A percentile compares a stretch with the other conserved stretches of the same genome.
phyloP scores from a whole-genome alignment of 2,888 invertebrate species.

The Phaonia tiefii region DNA sequence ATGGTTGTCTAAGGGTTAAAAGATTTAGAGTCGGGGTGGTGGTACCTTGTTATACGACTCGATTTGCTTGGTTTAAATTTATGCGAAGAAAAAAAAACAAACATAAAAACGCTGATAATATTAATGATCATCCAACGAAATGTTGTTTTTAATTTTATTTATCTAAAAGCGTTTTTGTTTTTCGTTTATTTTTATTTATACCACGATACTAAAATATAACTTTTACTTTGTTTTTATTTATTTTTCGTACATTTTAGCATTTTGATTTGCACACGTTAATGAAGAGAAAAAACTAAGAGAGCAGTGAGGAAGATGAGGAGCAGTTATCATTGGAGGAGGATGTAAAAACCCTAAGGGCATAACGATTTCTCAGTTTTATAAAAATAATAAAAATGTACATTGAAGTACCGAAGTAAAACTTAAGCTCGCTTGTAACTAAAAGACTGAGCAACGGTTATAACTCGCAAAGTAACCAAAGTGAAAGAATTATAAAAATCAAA shows the following conservation, averaged over 20 bases:
- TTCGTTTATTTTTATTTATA: slow-evolving; percentile 17
- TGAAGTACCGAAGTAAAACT: not conserved
- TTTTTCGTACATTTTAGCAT: not conserved
- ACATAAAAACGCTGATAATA: not conserved
- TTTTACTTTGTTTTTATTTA: slow-evolving; percentile 46
- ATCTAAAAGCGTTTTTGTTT: slow-evolving; percentile 5
- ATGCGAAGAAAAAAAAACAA: not conserved
- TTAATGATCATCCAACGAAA: slow-evolving; percentile 31
- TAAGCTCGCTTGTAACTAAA: slow-evolving; percentile 34
- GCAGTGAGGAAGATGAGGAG: not conserved
- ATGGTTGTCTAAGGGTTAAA: too few species aligned
- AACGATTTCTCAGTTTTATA: not conserved
- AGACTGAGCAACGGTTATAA: slow-evolving; percentile 43
- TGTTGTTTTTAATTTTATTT: slow-evolving; percentile 3
- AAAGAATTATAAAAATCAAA: slow-evolving; percentile 41
- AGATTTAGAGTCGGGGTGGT: too few species aligned
- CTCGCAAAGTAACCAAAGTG: slow-evolving; percentile 7
- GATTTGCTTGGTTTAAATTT: not conserved
- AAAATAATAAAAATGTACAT: not conserved
- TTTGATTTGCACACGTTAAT: slow-evolving; percentile 44
- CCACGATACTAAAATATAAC: slow-evolving; percentile 32
- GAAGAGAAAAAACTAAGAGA: not conserved
- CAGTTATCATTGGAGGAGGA: not conserved
- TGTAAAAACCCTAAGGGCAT: slow-evolving; percentile 36
- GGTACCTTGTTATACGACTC: slow-evolving; percentile 9